A percentile compares a stretch with the other conserved stretches of the same genome.
phyloP scores from a whole-genome alignment of 1,140 invertebrate genomes.

The Nixonia krombeini region DNA sequence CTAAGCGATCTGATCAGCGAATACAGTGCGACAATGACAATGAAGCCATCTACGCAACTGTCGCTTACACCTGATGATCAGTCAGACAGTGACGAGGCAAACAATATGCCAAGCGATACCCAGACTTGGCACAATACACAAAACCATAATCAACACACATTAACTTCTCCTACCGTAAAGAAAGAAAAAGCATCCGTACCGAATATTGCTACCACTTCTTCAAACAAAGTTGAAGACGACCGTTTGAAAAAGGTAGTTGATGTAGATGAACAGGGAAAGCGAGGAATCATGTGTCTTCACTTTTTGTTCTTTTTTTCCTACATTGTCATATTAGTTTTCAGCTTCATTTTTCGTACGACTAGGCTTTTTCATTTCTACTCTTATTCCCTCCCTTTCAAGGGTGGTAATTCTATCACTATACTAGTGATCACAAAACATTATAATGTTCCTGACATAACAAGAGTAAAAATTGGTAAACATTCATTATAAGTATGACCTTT shows the following conservation, averaged over 20 bases:
- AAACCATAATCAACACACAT: slow-evolving; percentile 56
- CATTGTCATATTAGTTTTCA: slow-evolving; percentile 25
- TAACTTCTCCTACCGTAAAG: slow-evolving; percentile 53
- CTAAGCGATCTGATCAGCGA: slow-evolving; percentile 61
- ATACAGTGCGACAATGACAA: slow-evolving; percentile 58
- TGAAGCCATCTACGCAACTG: slow-evolving; percentile 56
- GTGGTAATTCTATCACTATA: no score
- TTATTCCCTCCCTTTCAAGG: no score
- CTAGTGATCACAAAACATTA: no score
- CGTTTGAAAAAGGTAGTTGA: slow-evolving; percentile 63
- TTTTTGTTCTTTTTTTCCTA: slow-evolving; percentile 28
- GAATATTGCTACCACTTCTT: slow-evolving; percentile 52
- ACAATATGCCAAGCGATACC: slow-evolving; percentile 54
- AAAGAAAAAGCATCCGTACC: slow-evolving; percentile 61
- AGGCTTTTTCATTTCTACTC: slow-evolving; percentile 8
- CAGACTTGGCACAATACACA: slow-evolving; percentile 59
- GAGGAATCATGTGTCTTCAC: slow-evolving; percentile 15
- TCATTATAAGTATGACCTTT: no score
- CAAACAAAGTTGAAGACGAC: slow-evolving; percentile 59
- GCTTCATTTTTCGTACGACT: slow-evolving; percentile 5
- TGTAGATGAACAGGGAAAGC: slow-evolving; percentile 37
- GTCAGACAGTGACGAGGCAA: slow-evolving; percentile 63
- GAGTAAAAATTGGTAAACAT: no score
- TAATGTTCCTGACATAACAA: no score
- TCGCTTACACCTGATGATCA: slow-evolving; percentile 61